These are phyloP conservation scores for Periparus ater DNA, from an alignment of 2,797 vertebrate genomes.

Conservation along the genomic window DNA sequence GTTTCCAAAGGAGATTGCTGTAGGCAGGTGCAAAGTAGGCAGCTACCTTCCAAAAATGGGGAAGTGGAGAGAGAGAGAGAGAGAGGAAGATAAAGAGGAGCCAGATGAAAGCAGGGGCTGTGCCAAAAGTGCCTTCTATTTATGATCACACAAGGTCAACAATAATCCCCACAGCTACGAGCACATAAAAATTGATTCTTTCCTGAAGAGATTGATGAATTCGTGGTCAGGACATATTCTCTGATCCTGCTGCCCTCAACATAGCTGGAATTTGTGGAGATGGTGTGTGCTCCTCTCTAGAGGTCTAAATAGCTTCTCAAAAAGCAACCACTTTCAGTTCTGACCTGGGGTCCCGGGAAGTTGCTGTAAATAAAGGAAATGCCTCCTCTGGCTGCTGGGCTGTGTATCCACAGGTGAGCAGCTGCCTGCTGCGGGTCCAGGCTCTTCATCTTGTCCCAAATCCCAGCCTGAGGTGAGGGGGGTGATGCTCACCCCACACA, in stretches of 20 bases:
- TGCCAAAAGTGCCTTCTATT: constrained; percentile 50
- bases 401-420: background rate
- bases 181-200: constrained; percentile 65
- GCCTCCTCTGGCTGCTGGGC: background rate
- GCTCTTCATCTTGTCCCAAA: background rate
- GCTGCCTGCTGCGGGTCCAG: accelerated
- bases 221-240: background rate
- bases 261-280: background rate
- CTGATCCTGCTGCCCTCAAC: constrained; percentile 17
- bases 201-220: constrained; percentile 53
- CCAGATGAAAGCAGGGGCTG: background rate
- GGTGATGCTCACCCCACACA: background rate
- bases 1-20: background rate
- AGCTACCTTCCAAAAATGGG: constrained; percentile 8
- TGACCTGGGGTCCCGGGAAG: background rate
- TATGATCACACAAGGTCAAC: constrained; percentile 51
- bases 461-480: accelerated
- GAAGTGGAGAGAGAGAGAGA: background rate
- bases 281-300: background rate
- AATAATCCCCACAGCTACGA: constrained; percentile 45
- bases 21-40: background rate
- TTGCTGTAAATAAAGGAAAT: background rate
- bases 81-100: background rate
- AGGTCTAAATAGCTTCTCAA: background rate
- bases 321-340: background rate